Conservation (phyloP, 2,888 invertebrate genomes). For the Cheilosia soror region DNA sequence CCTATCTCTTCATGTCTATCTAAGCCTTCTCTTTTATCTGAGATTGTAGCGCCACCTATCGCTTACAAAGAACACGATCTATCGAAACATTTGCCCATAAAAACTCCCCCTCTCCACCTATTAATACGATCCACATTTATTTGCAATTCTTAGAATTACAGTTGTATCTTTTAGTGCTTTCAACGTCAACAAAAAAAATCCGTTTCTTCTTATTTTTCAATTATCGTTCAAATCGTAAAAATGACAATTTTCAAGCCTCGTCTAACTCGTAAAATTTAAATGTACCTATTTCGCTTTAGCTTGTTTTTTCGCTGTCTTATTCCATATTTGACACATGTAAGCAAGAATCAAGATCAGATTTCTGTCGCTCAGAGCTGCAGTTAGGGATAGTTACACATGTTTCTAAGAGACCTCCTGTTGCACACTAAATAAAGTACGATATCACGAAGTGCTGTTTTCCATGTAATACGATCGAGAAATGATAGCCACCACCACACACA, state of each 20-base stretch:
- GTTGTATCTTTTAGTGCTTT: too few species aligned
- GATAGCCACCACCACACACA: slow-evolving; percentile 17
- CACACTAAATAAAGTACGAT: slow-evolving; percentile 26
- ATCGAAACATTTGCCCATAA: too few species aligned
- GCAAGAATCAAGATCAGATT: slow-evolving; percentile 65
- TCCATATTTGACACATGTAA: slow-evolving; percentile 57
- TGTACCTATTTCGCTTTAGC: slow-evolving; percentile 13
- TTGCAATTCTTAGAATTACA: too few species aligned
- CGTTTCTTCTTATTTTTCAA: slow-evolving; percentile 19
- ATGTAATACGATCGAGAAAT: slow-evolving; percentile 59
- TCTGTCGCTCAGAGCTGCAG: slow-evolving; percentile 31
- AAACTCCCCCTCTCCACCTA: too few species aligned
- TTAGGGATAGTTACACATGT: slow-evolving; percentile 58
- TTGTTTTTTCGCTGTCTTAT: slow-evolving; percentile 24
- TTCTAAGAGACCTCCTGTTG: slow-evolving; percentile 57
- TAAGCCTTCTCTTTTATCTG: too few species aligned
- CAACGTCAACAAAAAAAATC: too few species aligned
- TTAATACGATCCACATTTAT: too few species aligned
- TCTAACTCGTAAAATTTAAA: slow-evolving; percentile 19
- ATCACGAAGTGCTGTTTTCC: slow-evolving; percentile 30
- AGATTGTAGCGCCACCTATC: too few species aligned
- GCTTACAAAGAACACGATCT: too few species aligned
- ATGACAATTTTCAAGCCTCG: slow-evolving; percentile 11
- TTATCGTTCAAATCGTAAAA: slow-evolving; percentile 55
- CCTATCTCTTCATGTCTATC: too few species aligned